Base-by-base conservation (phyloP, 2,113 vertebrate species). In the Fregetta grallaria region DNA sequence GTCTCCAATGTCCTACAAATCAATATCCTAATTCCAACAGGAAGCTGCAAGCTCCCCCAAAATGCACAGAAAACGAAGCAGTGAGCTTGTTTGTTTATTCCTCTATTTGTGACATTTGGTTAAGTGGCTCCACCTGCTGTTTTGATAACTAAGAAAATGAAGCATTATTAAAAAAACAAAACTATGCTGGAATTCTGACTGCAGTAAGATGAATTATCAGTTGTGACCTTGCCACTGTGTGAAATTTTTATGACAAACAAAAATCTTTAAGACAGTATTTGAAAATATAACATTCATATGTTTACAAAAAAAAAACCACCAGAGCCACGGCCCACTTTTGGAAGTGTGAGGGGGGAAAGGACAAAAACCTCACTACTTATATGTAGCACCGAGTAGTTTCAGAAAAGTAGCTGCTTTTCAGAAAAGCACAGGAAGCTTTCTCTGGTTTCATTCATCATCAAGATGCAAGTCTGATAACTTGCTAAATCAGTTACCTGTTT, bases 121-220 rank as follows among this genome's bases (percentile, higher is more conserved):
- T 65, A 86, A 96, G 42, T 95, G 91, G 94, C 96, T 97, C 96
- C 97, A 97, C 55, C 97, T 97, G 82, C 96, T 97, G 97, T 95
- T 95, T 83, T 62, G 32, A 66, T 67, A 70, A 45, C 73, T 73
- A 86, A 53, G 29, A 83, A 91, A 88, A 85, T 16, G 7, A 78
- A 79, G 16, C 3, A 79, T 12, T 40, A 72, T 21, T 78, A 30
- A 78, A 83, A 58, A 36, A 1, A 4, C 4, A 2, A 26, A 85
- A 19, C 15, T 17, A 38, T 62, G 26, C 16, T 1, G 3, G 13
- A 81, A 78, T 68, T 70, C 32, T 45, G 45, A 85, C 30, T 55
- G 47, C 16, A 71, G 7, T 29, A 65, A 83, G 30, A 52, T 30
- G n/a, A 88, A 85, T 65, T 81, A 61, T 5, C 66, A 74, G 25